Conservation (phyloP, 2,888 invertebrate species). For the Cheilosia vernalis region DNA sequence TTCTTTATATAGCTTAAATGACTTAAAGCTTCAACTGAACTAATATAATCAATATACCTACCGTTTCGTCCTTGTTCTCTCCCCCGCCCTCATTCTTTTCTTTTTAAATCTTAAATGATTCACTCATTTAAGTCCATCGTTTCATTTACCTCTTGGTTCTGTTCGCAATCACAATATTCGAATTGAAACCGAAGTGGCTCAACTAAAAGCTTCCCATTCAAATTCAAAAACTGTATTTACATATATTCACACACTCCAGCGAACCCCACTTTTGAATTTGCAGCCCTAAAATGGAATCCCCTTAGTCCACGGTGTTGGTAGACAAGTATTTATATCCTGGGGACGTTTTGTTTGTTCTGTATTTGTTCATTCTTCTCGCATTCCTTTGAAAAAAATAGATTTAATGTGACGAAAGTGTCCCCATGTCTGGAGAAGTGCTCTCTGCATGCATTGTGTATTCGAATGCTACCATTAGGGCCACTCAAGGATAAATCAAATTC, state of each 20-base stretch:
- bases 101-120: too few species aligned
- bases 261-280: not conserved
- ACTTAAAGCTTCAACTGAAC: too few species aligned
- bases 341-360: not conserved
- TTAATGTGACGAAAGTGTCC: constrained; percentile 37
- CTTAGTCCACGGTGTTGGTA: not conserved
- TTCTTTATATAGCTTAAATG: too few species aligned
- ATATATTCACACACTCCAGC: constrained; percentile 10
- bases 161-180: constrained; percentile 5
- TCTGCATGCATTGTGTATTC: not conserved
- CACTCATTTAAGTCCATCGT: not conserved
- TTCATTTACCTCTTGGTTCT: constrained; percentile 29
- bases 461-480: constrained; percentile 55
- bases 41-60: too few species aligned
- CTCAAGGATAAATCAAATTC: constrained; percentile 67
- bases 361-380: constrained; percentile 1
- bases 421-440: constrained; percentile 9
- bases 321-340: constrained; percentile 4
- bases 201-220: constrained; percentile 37
- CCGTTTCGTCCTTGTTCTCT: too few species aligned
- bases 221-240: constrained; percentile 20
- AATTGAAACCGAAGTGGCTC: constrained; percentile 29
- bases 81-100: too few species aligned
- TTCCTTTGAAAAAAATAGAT: constrained; percentile 5
- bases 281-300: constrained; percentile 4